Evolutionary conservation across 2,888 invertebrate species (phyloP), one percentile per base, ranked within the genome.

Genomic region (Limnephilus rhombicus): DNA sequence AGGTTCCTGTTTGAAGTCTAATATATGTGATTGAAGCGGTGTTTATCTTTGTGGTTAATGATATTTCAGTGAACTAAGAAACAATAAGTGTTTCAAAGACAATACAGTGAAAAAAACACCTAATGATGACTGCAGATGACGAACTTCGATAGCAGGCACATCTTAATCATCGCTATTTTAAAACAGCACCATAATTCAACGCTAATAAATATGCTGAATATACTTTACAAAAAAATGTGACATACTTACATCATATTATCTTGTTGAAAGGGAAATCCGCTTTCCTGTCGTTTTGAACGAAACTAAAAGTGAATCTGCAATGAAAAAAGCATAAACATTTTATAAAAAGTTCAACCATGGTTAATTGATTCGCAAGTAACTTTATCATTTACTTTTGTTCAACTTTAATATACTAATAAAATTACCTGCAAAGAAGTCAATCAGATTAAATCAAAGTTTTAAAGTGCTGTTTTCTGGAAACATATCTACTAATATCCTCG

Each of bases 81-180:
- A 80, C 37, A 18, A 80, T n/a, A 80, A 53, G 29, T 12, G n/a
- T 68, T 88, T 88, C 80, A 88, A 88, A 11, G 29, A 45, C 68
- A 89, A 34, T 34, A 12, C 11, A 80, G 24, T 80, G 18, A 80
- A 41, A 45, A 18, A 81, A 49, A 53, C 37, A 34, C 13, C n/a
- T 82, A 29, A 90, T 85, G 34, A 92, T 92, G 92, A 92, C 37
- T 53, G 80, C 91, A 41, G 53, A 86, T 92, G 86, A 87, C 37
- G 90, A 82, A 90, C 82, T 82, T 90, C 92, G 92, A 92, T 92
- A 92, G 92, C 92, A 92, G 92, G 86, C 49, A 90, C 81, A 85
- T 82, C 5, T n/a, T 53, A 81, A 45, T 89, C 80, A 80, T 37
- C 24, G 31, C 18, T 80, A 37, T n/a, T 80, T 89, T 31, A 80